Percentiles rank a stretch among this genome's conserved stretches.
Conservation (phyloP, 2,113 vertebrate genomes). For the Dolichotis patagonum region DNA sequence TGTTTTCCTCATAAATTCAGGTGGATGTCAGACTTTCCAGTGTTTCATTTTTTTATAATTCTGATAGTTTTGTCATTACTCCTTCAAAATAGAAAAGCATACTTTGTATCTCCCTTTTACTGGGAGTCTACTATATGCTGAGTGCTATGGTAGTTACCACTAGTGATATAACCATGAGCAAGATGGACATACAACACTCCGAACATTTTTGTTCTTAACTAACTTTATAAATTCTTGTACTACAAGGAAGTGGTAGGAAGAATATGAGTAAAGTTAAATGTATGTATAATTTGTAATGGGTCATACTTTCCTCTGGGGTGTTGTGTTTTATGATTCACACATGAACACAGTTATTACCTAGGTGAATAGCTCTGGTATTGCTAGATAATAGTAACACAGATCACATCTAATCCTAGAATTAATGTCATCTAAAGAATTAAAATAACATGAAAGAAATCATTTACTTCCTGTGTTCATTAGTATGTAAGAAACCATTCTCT, state of each 20-base stretch:
- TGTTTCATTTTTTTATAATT: conserved; percentile 2
- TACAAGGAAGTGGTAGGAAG: background rate
- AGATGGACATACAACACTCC: background rate
- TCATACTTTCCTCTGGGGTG: background rate
- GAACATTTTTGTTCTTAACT: background rate
- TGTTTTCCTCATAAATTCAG: background rate
- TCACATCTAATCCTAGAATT: background rate
- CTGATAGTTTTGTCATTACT: conserved; percentile 15
- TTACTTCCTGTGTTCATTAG: background rate
- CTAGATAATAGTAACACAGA: background rate
- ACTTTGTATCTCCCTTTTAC: background rate
- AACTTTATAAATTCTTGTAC: background rate
- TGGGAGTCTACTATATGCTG: background rate
- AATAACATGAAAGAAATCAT: background rate
- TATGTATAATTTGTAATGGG: background rate
- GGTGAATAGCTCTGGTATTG: background rate
- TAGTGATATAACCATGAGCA: background rate
- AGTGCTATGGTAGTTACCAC: background rate
- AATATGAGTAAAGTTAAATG: conserved; percentile 8
- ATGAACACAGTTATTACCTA: background rate
- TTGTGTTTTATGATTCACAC: background rate
- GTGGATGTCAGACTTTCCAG: background rate
- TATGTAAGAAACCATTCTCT: background rate
- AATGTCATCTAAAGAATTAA: background rate
- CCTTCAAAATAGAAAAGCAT: background rate